Conservation (phyloP, 2,113 vertebrate species). For the Guaruba guarouba region DNA sequence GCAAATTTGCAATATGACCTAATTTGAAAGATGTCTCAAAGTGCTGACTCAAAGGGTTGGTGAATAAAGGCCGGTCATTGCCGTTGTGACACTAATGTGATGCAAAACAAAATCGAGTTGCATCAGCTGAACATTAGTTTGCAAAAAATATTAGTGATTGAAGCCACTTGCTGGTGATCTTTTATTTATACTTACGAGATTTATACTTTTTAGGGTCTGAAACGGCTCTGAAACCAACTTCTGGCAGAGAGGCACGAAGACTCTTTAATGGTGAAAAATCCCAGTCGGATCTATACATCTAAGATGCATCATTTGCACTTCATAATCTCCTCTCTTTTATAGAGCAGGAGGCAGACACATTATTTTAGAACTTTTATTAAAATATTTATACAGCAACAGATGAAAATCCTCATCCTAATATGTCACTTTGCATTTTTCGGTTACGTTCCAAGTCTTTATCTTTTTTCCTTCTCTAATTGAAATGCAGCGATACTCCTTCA, state of each 20-base stretch:
- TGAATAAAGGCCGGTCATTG: slow-evolving; percentile 77
- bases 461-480: slow-evolving; percentile 45
- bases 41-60: slow-evolving; percentile 81
- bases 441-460: slow-evolving; percentile 58
- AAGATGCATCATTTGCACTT: slow-evolving; percentile 44
- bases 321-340: slow-evolving; percentile 30
- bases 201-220: slow-evolving; percentile 56
- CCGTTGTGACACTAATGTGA: slow-evolving; percentile 74
- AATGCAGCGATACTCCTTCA: neutral
- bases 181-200: slow-evolving; percentile 73
- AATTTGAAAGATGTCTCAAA: slow-evolving; percentile 80
- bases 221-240: slow-evolving; percentile 21
- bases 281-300: slow-evolving; percentile 34
- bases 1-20: slow-evolving; percentile 80
- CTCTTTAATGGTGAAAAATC: slow-evolving; percentile 55
- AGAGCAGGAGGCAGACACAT: slow-evolving; percentile 49
- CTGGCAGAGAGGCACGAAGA: slow-evolving; percentile 14
- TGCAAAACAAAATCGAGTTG: slow-evolving; percentile 79
- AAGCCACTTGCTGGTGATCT: slow-evolving; percentile 72
- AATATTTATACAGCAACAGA: slow-evolving; percentile 68
- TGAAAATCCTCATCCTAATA: slow-evolving; percentile 65
- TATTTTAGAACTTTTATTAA: slow-evolving; percentile 68
- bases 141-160: slow-evolving; percentile 78
- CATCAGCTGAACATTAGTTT: slow-evolving; percentile 78
- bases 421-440: slow-evolving; percentile 41